phyloP scores from a whole-genome alignment of 2,797 vertebrate species.

The Sciurus carolinensis region DNA sequence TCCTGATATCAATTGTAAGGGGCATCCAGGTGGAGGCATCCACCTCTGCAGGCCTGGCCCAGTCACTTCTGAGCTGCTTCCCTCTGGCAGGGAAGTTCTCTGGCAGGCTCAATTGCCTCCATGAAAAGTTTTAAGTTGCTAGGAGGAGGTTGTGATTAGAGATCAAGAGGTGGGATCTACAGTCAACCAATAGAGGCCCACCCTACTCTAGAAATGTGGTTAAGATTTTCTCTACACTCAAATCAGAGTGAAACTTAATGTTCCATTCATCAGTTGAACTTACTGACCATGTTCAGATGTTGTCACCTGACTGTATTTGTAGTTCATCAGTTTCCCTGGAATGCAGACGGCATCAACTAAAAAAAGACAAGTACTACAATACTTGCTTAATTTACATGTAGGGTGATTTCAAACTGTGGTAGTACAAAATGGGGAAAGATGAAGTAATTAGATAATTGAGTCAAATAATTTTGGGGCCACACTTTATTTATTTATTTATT shows the following conservation, averaged over 20 bases:
- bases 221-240: neutral
- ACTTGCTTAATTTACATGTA: too few species aligned
- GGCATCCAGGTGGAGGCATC: too few species aligned
- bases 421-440: too few species aligned
- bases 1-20: neutral
- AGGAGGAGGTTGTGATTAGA: neutral
- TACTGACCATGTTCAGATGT: neutral
- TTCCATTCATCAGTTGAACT: neutral
- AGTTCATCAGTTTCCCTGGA: neutral
- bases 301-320: neutral
- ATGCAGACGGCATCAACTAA: neutral
- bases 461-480: too few species aligned
- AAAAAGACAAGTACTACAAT: neutral
- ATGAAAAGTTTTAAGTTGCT: too few species aligned
- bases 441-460: too few species aligned
- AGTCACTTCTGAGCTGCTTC: neutral
- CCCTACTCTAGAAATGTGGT: neutral
- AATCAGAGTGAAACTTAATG: neutral
- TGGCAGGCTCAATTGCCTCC: too few species aligned
- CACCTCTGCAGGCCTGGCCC: neutral
- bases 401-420: too few species aligned
- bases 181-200: neutral
- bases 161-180: neutral
- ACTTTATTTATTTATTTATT: too few species aligned
- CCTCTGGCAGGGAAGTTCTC: neutral